These are phyloP conservation scores for Papilio glaucus DNA, from an alignment of 1,140 invertebrate genomes.

Conservation along the genomic window DNA sequence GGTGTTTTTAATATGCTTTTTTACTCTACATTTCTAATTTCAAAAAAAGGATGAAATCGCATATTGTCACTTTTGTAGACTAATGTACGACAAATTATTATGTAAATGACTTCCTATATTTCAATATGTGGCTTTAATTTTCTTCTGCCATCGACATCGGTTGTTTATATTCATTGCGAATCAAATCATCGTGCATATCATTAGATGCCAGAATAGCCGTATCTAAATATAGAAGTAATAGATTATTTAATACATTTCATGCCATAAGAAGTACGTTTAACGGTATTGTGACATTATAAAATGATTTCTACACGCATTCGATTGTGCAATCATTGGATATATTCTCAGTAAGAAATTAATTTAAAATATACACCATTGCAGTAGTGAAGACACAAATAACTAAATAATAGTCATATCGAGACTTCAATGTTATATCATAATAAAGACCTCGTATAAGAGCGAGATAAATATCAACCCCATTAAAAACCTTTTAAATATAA, in stretches of 20 bases:
- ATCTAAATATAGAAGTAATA: background rate
- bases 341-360: too few relatives aligned
- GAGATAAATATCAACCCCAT: too few relatives aligned
- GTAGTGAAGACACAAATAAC: too few relatives aligned
- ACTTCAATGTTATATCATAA: too few relatives aligned
- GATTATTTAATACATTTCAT: background rate
- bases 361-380: too few relatives aligned
- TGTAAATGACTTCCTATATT: conserved; percentile 30
- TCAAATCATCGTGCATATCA: background rate
- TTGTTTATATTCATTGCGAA: conserved; percentile 9
- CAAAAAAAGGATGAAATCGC: conserved; percentile 33
- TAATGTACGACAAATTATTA: conserved; percentile 22
- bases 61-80: conserved; percentile 24
- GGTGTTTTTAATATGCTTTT: too few relatives aligned
- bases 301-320: too few relatives aligned
- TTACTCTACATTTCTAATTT: conserved; percentile 32
- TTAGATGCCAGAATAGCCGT: background rate
- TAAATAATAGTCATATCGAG: too few relatives aligned
- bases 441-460: too few relatives aligned
- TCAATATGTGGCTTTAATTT: conserved; percentile 21
- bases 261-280: background rate
- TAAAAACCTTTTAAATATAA: background rate
- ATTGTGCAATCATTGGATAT: background rate
- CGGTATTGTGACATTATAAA: background rate
- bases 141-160: background rate